Evolutionary conservation across 1,140 invertebrate genomes (phyloP).

Genomic region (Drosophila virilis): DNA sequence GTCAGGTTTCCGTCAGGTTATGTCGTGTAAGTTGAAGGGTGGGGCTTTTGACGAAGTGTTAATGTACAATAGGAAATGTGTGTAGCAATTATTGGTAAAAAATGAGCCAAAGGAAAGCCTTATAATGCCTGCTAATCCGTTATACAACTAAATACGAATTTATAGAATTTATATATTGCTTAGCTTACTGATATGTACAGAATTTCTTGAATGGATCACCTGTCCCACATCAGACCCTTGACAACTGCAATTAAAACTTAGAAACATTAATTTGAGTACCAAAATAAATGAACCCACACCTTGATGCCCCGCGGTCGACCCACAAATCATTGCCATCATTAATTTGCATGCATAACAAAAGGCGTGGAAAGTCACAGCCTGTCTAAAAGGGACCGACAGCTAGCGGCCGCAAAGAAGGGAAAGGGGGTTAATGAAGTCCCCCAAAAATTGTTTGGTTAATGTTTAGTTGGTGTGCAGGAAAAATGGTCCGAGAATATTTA

Average conservation of each 20-base stretch:
- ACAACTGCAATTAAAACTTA: conserved; percentile 59
- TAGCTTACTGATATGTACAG: too few relatives aligned
- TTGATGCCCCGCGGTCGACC: neutral
- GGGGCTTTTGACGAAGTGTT: too few relatives aligned
- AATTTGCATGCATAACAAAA: conserved; percentile 61
- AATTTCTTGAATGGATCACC: neutral
- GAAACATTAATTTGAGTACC: conserved; percentile 47
- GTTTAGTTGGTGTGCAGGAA: conserved; percentile 51
- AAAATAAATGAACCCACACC: conserved; percentile 45
- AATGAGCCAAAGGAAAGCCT: too few relatives aligned
- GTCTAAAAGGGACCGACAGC: conserved; percentile 54
- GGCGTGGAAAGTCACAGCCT: conserved; percentile 37
- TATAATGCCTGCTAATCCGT: too few relatives aligned
- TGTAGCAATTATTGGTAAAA: too few relatives aligned
- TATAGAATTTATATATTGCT: too few relatives aligned
- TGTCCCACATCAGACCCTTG: neutral
- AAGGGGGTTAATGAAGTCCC: conserved; percentile 11
- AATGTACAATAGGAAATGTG: too few relatives aligned
- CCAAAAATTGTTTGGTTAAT: neutral
- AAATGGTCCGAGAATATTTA: conserved; percentile 37
- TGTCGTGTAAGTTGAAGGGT: too few relatives aligned
- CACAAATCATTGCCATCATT: conserved; percentile 54
- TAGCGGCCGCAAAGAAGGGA: neutral
- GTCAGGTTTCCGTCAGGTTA: too few relatives aligned
- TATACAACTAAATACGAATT: too few relatives aligned